These are phyloP conservation scores for Melanotaenia maccullochi DNA, from an alignment of 2,797 vertebrate genomes.

Conservation along the genomic window DNA sequence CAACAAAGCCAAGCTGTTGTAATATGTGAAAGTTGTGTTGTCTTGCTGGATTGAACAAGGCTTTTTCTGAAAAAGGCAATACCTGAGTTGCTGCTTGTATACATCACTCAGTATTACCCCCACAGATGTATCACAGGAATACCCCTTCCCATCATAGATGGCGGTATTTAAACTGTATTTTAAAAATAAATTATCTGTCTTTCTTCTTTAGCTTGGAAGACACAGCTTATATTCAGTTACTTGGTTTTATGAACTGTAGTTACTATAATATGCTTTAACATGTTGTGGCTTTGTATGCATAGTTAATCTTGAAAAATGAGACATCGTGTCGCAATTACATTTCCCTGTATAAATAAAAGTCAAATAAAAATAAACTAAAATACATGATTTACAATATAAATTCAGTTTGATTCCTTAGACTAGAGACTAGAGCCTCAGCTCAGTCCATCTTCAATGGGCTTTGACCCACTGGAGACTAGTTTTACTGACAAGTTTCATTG, in stretches of 20 bases:
- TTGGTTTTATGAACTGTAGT: too few species aligned
- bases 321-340: too few species aligned
- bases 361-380: too few species aligned
- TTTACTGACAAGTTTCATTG: neutral
- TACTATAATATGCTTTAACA: too few species aligned
- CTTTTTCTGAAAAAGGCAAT: neutral
- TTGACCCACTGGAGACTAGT: neutral
- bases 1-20: neutral
- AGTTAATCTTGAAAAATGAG: too few species aligned
- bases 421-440: neutral
- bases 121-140: too few species aligned
- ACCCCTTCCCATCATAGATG: neutral
- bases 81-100: neutral
- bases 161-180: neutral
- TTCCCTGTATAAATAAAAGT: too few species aligned
- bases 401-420: neutral
- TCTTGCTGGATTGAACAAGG: neutral
- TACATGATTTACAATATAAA: neutral
- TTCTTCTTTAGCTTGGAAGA: neutral
- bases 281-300: too few species aligned
- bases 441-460: neutral
- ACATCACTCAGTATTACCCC: too few species aligned
- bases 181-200: neutral
- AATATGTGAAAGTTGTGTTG: too few species aligned
- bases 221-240: neutral